These are phyloP conservation scores for Thunnus thynnus DNA, from an alignment of 2,113 vertebrate species.

Conservation along the genomic window DNA sequence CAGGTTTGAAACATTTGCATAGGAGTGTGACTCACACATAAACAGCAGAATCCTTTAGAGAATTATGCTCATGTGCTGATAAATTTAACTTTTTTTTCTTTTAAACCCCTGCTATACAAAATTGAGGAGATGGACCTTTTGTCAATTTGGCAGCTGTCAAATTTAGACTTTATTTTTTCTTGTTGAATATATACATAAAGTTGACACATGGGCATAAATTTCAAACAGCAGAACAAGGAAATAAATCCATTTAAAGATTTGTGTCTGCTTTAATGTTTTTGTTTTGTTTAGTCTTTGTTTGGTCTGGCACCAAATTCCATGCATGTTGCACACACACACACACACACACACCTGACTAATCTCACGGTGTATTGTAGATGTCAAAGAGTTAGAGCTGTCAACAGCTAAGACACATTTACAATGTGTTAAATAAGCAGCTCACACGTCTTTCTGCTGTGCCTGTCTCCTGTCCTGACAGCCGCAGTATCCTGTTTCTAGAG, in stretches of 20 bases:
- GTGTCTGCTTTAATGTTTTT: no score
- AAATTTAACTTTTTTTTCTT: not conserved
- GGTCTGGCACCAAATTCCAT: not conserved
- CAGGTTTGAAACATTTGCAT: constrained; percentile 86
- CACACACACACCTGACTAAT: not conserved
- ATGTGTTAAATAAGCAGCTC: constrained; percentile 40
- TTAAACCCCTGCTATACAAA: not conserved
- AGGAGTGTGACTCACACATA: not conserved
- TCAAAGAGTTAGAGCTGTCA: constrained; percentile 45
- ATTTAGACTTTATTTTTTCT: no score
- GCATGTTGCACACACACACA: not conserved
- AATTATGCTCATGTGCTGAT: not conserved
- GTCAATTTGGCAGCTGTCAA: no score
- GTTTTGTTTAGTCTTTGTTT: no score
- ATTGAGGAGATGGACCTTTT: not conserved
- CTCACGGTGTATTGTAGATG: not conserved
- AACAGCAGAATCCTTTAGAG: not conserved
- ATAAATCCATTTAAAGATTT: no score
- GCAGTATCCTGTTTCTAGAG: constrained; percentile 56
- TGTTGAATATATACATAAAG: no score
- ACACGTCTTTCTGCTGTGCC: constrained; percentile 22
- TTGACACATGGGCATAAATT: no score
- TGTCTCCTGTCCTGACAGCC: constrained; percentile 42
- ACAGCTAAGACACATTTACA: constrained; percentile 43
- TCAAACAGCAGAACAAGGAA: no score